These are phyloP conservation scores for Sphyrna mokarran DNA, from an alignment of 2,113 vertebrate species.

Conservation along the genomic window DNA sequence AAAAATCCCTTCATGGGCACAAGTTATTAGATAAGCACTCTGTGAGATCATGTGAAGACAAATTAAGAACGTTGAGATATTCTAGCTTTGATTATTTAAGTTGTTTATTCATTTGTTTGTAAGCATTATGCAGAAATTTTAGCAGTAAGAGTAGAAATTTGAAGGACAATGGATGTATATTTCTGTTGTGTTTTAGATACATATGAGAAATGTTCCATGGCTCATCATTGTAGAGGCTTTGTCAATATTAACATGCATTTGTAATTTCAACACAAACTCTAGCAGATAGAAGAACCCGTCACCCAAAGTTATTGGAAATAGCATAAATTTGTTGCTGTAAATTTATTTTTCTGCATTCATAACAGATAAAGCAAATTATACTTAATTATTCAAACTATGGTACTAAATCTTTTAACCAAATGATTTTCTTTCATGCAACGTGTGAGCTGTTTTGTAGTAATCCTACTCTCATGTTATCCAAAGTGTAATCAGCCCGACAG, in stretches of 20 bases:
- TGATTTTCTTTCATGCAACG: neutral
- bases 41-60: neutral
- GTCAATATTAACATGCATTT: neutral
- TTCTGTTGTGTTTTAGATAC: neutral
- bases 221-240: neutral
- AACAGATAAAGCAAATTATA: neutral
- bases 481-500: neutral
- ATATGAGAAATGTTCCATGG: neutral
- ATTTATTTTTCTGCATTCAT: neutral
- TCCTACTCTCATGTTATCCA: neutral
- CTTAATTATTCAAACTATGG: neutral
- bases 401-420: neutral
- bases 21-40: neutral
- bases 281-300: neutral
- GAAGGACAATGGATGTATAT: neutral
- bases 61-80: neutral
- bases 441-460: neutral
- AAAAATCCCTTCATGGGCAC: neutral
- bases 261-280: neutral
- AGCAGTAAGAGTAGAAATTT: neutral
- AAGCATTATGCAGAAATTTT: neutral
- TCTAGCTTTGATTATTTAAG: neutral
- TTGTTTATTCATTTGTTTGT: neutral
- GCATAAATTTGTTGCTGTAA: neutral
- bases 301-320: neutral